Evolutionary conservation across 2,113 vertebrate genomes (phyloP), one percentile per base, ranked within the genome.

Genomic region (Cinclus mexicanus): DNA sequence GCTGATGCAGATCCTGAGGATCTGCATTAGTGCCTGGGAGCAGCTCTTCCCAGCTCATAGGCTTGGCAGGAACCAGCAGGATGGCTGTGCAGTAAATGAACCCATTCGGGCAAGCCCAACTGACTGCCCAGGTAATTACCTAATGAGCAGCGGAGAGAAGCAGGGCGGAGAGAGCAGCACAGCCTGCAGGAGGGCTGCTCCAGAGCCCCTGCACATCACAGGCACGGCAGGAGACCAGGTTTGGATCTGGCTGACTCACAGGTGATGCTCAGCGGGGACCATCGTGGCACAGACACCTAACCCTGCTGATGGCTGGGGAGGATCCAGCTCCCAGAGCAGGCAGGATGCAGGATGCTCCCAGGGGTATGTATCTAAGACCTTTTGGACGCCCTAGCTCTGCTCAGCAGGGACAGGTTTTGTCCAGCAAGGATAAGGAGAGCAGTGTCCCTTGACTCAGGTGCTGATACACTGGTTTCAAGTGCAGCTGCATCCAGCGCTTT

Each of bases 51-150:
- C 1, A 6, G 63, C 49, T 37, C 10, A 6, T 18, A 26, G 46
- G 50, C 46, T 46, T 31, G 26, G 35, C 41, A 78, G 91, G 39
- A 70, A 65, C 24, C 70, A 79, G 42, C 52, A 63, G 75, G 7
- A 24, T 47, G 81, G 31, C n/a, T 42, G 22, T 55, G 39, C 41
- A 71, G n/a, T 64, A 24, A 76, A 80, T 44, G 57, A 79, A 86
- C 61, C 7, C 31, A 85, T 61, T 23, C 71, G 42, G 46, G 57
- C 44, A 88, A 85, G 59, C 17, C 35, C 61, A 72, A 10, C 3
- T 71, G 94, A 35, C 67, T 92, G 80, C 31, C 53, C 59, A 69
- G 41, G 53, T 71, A 77, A 77, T 83, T 76, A 60, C 29, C 50
- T 81, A 33, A 56, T 13, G 63, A 55, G 20, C 28, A 24, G 49